phyloP scores from a whole-genome alignment of 2,113 vertebrate species.

The Grantiella picta region DNA sequence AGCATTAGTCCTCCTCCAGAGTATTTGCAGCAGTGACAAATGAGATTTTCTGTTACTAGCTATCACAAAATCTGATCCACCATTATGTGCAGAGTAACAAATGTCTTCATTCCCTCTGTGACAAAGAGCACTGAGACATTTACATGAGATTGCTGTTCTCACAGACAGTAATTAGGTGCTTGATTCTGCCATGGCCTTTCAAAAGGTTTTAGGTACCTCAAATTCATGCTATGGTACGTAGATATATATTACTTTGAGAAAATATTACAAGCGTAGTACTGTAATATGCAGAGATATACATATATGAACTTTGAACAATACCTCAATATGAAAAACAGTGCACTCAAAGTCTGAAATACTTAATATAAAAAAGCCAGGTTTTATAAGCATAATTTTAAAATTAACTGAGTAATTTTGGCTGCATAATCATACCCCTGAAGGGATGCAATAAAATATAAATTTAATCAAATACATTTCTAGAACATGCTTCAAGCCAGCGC shows the following conservation, averaged over 20 bases:
- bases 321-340: not conserved
- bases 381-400: slow-evolving; percentile 57
- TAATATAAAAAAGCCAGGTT: slow-evolving; percentile 25
- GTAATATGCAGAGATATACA: not conserved
- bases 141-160: not conserved
- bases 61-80: not conserved
- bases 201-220: not conserved
- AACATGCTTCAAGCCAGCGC: slow-evolving; percentile 5
- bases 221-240: not conserved
- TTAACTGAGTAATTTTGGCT: slow-evolving; percentile 50
- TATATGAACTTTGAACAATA: not conserved
- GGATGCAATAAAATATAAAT: slow-evolving; percentile 45
- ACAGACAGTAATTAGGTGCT: not conserved
- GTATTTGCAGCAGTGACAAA: not conserved
- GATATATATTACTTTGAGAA: not conserved
- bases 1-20: not conserved
- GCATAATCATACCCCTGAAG: slow-evolving; percentile 42
- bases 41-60: not conserved
- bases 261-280: not conserved
- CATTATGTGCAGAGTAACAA: not conserved
- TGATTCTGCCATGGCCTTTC: not conserved
- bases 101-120: not conserved
- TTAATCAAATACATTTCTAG: slow-evolving; percentile 41
- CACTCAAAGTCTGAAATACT: not conserved
- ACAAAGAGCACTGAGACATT: not conserved